A percentile compares a stretch with the other conserved stretches of the same genome.
Conservation (phyloP, 2,797 vertebrate genomes). For the Botia kubotai region DNA sequence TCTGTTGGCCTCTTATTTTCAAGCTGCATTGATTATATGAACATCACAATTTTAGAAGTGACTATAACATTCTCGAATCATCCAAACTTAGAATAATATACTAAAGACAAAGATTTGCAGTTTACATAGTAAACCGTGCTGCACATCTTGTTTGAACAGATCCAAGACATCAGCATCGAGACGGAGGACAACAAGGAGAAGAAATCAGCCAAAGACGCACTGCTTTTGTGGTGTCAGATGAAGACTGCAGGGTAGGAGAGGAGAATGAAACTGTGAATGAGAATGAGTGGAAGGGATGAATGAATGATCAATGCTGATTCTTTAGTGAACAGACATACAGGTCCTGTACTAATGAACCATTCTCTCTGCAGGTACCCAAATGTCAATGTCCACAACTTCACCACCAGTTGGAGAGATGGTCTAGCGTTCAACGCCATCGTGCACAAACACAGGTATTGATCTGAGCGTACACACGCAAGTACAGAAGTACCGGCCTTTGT, state of each 20-base stretch:
- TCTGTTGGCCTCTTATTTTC: too few relatives aligned
- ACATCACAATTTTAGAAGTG: too few relatives aligned
- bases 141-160: constrained; percentile 74
- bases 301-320: neutral
- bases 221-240: constrained; percentile 96
- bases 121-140: constrained; percentile 3
- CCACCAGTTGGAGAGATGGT: constrained; percentile 94
- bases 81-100: neutral
- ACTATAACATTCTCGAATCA: neutral
- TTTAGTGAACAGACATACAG: neutral
- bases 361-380: constrained; percentile 85
- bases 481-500: neutral
- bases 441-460: constrained; percentile 92
- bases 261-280: constrained; percentile 21
- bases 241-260: constrained; percentile 89
- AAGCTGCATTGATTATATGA: too few relatives aligned
- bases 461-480: constrained; percentile 24
- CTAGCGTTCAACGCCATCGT: constrained; percentile 94
- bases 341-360: constrained; percentile 20
- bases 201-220: constrained; percentile 93
- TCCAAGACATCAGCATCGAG: constrained; percentile 96
- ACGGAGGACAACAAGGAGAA: constrained; percentile 94
- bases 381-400: constrained; percentile 96
- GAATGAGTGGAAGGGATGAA: neutral
- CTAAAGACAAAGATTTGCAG: neutral